phyloP scores from a whole-genome alignment of 2,113 vertebrate genomes.

The Gavialis gangeticus region DNA sequence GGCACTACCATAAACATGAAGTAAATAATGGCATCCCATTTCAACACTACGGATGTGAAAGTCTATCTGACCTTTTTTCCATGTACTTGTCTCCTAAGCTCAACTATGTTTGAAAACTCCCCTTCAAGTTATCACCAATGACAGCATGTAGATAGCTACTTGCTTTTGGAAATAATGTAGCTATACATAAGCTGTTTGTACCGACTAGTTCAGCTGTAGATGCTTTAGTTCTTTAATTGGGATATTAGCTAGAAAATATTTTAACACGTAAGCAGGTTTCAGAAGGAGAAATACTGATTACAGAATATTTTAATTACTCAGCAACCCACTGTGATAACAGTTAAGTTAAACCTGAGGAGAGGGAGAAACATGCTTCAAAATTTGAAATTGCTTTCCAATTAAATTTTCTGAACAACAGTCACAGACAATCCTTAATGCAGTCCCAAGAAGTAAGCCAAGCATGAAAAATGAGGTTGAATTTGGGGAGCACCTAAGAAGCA shows the following conservation, averaged over 20 bases:
- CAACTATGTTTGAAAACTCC: conserved; percentile 12
- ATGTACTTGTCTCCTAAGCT: conserved; percentile 63
- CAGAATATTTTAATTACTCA: background rate
- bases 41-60: background rate
- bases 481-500: background rate
- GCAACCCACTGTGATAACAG: background rate
- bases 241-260: background rate
- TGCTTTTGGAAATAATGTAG: background rate
- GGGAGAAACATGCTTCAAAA: background rate
- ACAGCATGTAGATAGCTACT: background rate
- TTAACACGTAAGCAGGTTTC: background rate
- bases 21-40: conserved; percentile 57
- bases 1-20: conserved; percentile 42
- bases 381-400: background rate
- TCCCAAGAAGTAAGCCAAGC: background rate
- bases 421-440: background rate
- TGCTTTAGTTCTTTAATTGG: background rate
- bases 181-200: background rate
- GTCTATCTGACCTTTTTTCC: conserved; percentile 61
- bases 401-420: background rate
- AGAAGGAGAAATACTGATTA: background rate
- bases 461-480: background rate
- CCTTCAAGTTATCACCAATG: background rate
- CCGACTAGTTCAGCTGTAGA: background rate
- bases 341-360: background rate